Base-by-base conservation (phyloP, 2,113 vertebrate species). In the Bambusicola thoracicus region DNA sequence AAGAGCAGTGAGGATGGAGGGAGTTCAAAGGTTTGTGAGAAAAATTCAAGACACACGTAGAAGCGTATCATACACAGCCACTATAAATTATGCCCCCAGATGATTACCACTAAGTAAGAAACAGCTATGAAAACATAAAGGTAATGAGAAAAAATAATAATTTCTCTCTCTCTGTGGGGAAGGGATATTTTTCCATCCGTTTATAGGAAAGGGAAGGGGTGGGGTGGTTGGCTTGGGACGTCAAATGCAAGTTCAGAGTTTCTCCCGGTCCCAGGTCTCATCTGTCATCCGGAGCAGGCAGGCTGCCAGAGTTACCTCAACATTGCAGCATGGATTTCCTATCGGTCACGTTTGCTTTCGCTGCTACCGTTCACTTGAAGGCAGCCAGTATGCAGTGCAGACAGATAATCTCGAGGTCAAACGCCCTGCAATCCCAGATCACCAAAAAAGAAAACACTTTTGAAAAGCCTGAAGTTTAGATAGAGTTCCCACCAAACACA, bases 401-500 rank as follows among this genome's bases (percentile, higher is more conserved):
- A 84, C 30, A 40, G 41, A n/a, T 6, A 12, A 89, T 70, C 85
- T 84, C 2, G 6, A 89, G 69, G 80, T 91, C 87, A 85, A 83
- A 76, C 22, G 3, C 90, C 82, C 73, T 24, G 9, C 48, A 69
- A 94, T 32, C 77, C 81, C 4, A 0, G 24, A 69, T 84, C 90
- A 89, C 36, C 76, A 80, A 70, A 55, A 95, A 92, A 87, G 67
- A 95, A 53, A 89, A 89, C 86, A 69, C 59, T 78, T 75, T 51
- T 85, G 69, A 77, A 76, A 85, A 94, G 83, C 83, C 73, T 40
- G 0, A 29, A 84, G 61, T 77, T 93, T 63, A 90, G 44, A 89
- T 21, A 70, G 76, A 61, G 90, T 93, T 97, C 95, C 90, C 96
- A 97, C 83, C 95, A 51, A 90, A 94, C 83, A 95, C 92, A 95